Percentiles rank a stretch among this genome's conserved stretches.
Evolutionary conservation across 2,797 vertebrate genomes (phyloP).

Genomic region (Hirundo rustica): DNA sequence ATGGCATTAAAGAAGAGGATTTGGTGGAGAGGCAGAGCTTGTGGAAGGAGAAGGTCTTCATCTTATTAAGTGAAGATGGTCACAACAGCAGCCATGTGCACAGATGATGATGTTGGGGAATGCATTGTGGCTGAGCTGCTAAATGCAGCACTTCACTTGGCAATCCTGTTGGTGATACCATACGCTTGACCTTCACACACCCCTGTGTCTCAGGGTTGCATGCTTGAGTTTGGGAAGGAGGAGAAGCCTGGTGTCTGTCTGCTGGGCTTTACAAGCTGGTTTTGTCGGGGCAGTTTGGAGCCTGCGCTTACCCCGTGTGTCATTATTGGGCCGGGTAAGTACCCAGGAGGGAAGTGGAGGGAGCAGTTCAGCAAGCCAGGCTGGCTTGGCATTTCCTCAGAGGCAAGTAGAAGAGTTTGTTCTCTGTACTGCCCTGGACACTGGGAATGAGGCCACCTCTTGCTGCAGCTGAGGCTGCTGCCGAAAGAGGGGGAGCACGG

Average conservation of each 20-base stretch:
- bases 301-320: fast-evolving
- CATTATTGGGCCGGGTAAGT: neutral
- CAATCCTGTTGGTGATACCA: neutral
- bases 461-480: neutral
- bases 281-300: neutral
- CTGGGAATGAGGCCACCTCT: neutral
- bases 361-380: neutral
- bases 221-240: neutral
- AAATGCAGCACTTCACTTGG: neutral
- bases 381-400: neutral
- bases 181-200: neutral
- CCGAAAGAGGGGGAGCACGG: fast-evolving
- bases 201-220: neutral
- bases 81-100: neutral
- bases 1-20: neutral
- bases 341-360: neutral
- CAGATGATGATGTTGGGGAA: neutral
- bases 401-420: neutral
- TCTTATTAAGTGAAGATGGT: neutral
- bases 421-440: neutral
- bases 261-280: fast-evolving
- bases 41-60: neutral
- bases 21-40: neutral
- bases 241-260: neutral
- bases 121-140: neutral